These are phyloP conservation scores for Scomber colias DNA, from an alignment of 2,113 vertebrate genomes.

Conservation along the genomic window DNA sequence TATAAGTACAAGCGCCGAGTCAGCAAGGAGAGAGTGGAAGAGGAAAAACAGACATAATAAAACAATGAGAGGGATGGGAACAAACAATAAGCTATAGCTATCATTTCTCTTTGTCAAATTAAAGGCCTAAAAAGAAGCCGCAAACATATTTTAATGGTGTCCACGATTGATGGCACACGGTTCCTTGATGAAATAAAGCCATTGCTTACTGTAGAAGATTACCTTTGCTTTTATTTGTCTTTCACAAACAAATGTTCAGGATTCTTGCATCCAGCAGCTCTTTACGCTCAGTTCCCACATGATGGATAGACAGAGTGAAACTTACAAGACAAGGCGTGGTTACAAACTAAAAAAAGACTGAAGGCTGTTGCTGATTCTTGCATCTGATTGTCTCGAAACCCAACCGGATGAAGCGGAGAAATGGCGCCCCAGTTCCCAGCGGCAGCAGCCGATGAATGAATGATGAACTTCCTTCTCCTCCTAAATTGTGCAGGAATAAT, in stretches of 20 bases:
- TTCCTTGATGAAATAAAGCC: slow-evolving; percentile 24
- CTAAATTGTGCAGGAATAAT: slow-evolving; percentile 53
- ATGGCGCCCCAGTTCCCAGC: slow-evolving; percentile 10
- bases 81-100: slow-evolving; percentile 8
- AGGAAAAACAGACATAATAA: slow-evolving; percentile 17
- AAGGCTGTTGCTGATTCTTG: slow-evolving; percentile 52
- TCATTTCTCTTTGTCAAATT: slow-evolving; percentile 23
- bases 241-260: background rate
- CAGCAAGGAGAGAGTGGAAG: slow-evolving; percentile 37
- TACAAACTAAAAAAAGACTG: slow-evolving; percentile 29
- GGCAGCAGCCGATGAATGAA: slow-evolving; percentile 58
- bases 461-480: slow-evolving; percentile 67
- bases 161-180: background rate
- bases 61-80: slow-evolving; percentile 11
- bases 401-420: slow-evolving; percentile 39
- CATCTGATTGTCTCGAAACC: slow-evolving; percentile 37
- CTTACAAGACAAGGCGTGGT: background rate
- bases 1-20: slow-evolving; percentile 59
- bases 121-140: slow-evolving; percentile 15
- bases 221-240: slow-evolving; percentile 26
- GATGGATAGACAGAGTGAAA: background rate
- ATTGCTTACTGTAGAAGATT: slow-evolving; percentile 31
- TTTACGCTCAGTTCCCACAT: background rate
- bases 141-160: slow-evolving; percentile 23
- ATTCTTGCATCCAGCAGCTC: background rate